phyloP scores from a whole-genome alignment of 2,888 invertebrate species.

The Microctonus aethiopoides region DNA sequence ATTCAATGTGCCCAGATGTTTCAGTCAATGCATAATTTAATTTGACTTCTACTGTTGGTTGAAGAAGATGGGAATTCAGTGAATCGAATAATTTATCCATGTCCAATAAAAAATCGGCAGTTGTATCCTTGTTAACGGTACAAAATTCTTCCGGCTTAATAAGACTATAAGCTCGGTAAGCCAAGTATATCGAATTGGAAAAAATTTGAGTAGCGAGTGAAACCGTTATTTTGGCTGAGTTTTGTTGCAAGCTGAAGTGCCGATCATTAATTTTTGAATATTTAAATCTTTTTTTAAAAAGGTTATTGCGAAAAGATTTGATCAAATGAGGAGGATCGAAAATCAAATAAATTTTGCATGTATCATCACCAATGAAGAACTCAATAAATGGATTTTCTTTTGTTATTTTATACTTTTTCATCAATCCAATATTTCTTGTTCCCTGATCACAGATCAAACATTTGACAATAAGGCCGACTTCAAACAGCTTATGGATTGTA shows the following conservation, averaged over 20 bases:
- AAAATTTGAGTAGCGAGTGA: slow-evolving; percentile 18
- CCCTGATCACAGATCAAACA: slow-evolving; percentile 17
- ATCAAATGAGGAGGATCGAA: slow-evolving; percentile 25
- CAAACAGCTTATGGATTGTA: not conserved
- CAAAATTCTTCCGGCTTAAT: not conserved
- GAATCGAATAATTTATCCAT: slow-evolving; percentile 16
- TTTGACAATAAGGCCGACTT: slow-evolving; percentile 7
- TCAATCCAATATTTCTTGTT: slow-evolving; percentile 14
- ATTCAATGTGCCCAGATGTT: not conserved
- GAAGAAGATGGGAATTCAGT: not conserved
- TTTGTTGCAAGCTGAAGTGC: not conserved
- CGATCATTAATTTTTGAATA: slow-evolving; percentile 4
- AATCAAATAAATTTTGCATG: slow-evolving; percentile 16
- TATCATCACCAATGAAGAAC: not conserved
- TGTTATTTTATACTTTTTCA: not conserved
- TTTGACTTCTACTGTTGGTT: not conserved
- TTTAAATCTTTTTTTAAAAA: slow-evolving; percentile 2
- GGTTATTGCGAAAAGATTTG: slow-evolving; percentile 22
- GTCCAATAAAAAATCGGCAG: slow-evolving; percentile 4
- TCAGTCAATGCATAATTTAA: not conserved
- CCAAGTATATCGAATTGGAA: slow-evolving; percentile 27
- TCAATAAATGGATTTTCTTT: slow-evolving; percentile 7
- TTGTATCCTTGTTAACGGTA: slow-evolving; percentile 5
- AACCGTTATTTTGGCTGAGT: slow-evolving; percentile 19
- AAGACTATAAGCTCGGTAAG: slow-evolving; percentile 2